A percentile compares a stretch with the other conserved stretches of the same genome.
Conservation (phyloP, 2,888 invertebrate species). For the Drosophila paracracens region DNA sequence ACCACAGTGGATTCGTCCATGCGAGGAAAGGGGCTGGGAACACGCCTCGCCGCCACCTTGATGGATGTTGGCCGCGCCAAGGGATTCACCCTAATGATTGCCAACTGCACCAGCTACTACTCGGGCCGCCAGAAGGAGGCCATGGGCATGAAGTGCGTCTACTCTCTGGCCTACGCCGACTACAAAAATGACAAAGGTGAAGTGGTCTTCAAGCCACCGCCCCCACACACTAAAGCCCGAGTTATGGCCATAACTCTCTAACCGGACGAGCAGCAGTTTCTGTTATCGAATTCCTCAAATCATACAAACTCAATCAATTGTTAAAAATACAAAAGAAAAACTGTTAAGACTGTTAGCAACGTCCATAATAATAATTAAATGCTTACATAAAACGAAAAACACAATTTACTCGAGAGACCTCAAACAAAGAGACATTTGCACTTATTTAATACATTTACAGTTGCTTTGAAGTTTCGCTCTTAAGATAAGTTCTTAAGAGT, state of each 20-base stretch:
- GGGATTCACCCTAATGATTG: constrained; percentile 50
- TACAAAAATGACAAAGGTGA: constrained; percentile 51
- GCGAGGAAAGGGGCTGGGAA: constrained; percentile 61
- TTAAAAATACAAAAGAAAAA: background rate
- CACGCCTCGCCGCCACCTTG: constrained; percentile 44
- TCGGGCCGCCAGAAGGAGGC: constrained; percentile 59
- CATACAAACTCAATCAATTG: background rate
- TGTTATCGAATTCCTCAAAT: background rate
- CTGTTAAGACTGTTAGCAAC: no score
- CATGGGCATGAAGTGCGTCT: constrained; percentile 60
- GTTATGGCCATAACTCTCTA: constrained; percentile 23
- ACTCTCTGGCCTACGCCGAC: constrained; percentile 52
- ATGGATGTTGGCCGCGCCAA: constrained; percentile 57
- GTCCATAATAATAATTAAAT: background rate
- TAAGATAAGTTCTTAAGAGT: background rate
- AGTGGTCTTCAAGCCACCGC: constrained; percentile 56
- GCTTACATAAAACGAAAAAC: background rate
- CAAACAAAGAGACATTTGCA: no score
- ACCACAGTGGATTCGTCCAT: constrained; percentile 41
- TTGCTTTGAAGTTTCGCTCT: background rate
- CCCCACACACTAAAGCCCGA: constrained; percentile 42
- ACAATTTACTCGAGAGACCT: background rate
- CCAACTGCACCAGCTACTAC: constrained; percentile 68
- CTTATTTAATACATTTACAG: no score
- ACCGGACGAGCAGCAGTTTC: background rate